These are phyloP conservation scores for Cepaea nemoralis DNA, from an alignment of 1,140 invertebrate genomes.

Conservation along the genomic window DNA sequence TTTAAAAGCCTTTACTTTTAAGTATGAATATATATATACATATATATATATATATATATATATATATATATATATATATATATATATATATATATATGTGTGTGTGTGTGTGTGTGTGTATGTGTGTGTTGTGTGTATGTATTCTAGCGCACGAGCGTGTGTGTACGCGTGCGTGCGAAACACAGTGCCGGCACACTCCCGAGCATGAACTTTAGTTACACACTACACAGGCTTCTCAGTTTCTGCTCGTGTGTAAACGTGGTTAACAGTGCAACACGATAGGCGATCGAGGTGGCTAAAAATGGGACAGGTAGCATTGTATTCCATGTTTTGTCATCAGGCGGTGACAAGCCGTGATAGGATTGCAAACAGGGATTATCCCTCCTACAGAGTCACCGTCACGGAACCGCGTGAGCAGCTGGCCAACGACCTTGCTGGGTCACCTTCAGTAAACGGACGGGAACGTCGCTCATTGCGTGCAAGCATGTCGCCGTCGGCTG, in stretches of 20 bases:
- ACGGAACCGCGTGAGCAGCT: neutral
- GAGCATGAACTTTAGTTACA: neutral
- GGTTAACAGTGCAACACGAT: neutral
- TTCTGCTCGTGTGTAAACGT: neutral
- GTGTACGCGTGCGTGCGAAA: neutral
- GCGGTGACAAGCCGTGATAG: constrained; percentile 13
- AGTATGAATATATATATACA: too few species aligned
- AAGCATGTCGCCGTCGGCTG: neutral
- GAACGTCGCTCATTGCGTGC: neutral
- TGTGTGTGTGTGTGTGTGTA: too few species aligned
- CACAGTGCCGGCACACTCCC: neutral
- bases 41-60: too few species aligned
- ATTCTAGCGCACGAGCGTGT: neutral
- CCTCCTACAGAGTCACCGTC: neutral
- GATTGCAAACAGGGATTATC: constrained; percentile 14
- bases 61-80: too few species aligned
- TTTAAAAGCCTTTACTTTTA: too few species aligned
- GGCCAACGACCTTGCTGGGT: neutral
- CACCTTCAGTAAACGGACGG: neutral
- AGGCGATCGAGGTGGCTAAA: neutral
- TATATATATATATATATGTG: neutral
- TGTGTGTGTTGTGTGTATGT: neutral
- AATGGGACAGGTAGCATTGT: neutral
- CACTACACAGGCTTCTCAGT: neutral
- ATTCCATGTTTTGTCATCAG: constrained; percentile 6